Base-by-base conservation (phyloP, 2,888 invertebrate genomes). In the Catocala fraxini region DNA sequence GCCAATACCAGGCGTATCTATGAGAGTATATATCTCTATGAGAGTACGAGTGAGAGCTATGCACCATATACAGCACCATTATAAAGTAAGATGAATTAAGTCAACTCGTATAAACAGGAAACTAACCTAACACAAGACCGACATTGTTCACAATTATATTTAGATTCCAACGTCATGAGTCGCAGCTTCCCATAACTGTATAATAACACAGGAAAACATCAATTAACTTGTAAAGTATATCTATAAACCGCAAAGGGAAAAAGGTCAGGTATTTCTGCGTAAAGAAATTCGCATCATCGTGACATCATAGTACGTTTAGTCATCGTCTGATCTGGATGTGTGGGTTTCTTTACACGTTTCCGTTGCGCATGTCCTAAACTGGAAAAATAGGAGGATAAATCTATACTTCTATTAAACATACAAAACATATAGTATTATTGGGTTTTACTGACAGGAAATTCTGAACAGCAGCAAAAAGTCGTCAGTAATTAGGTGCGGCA, bases 301-400 rank as follows among this genome's bases (percentile, higher is more conserved):
- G 15, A 59, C 49, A 39, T 59, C 48, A 55, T 5, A 5, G 6
- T 47, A 1, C 4, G 33, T 13, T 13, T n/a, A 12, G 35, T 48
- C 39, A 53, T 53, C 25, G 3, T 25, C 4, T 11, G 12, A 46
- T 9, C 15, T 2, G 9, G 45, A 5, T 39, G 11, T 45, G 53
- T 67, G 72, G 72, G 72, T 72, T 72, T 70, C 46, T 56, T n/a
- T 47, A 39, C 55, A 54, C 35, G 41, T 5, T 45, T 12, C 2
- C 12, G 7, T 39, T 15, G 46, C 6, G 25, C 6, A 25, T 33
- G 33, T 11, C 11, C 34, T 11, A 48, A 47, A 47, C 34, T 48
- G 34, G 48, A 34, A 48, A 48, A 10, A n/a, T 48, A 9, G 4
- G 12, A 45, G 42, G 46, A 46, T 13, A 46, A 13, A 7, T 6